Base-by-base conservation (phyloP, 2,888 invertebrate genomes). In the Lepidocyrtoides sp. region DNA sequence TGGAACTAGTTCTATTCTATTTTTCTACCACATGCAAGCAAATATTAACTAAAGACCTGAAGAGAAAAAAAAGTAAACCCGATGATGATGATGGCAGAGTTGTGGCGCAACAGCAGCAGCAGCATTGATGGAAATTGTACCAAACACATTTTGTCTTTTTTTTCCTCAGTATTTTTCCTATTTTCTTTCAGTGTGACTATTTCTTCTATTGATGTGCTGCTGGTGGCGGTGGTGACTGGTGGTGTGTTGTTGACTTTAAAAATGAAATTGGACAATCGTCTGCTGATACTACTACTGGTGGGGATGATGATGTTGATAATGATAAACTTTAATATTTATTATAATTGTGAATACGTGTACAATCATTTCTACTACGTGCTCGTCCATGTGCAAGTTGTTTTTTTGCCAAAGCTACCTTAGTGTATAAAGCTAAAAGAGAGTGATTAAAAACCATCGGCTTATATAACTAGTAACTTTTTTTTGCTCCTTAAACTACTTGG, bases 1-100 rank as follows among this genome's bases (percentile, higher is more conserved):
- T 60, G 72, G 85, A 85, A 85, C 85, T 57, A 85, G 85, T 85
- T 85, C 85, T 85, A 77, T 72, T 12, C 10, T n/a, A 36, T 36
- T 36, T 4, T 54, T 54, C 54, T 54, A 54, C 1, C 2, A 3
- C 17, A 17, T 17, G 29, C 0, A 14, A 8, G n/a, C n/a, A n/a
- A n/a, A n/a, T n/a, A n/a, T n/a, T n/a, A n/a, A n/a, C n/a, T n/a
- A 26, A 5, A 26, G 44, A 72, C 7, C 48, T 48, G 44, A 2
- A 44, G 48, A 75, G 48, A 75, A n/a, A 75, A 36, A 41, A 41
- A 20, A 41, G 69, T 12, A 48, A 26, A 48, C 7, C n/a, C 17
- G n/a, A 20, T 23, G 1, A 5, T 57, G 57, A 10, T 57, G 57
- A 20, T 57, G 20, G 57, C 51, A 51, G n/a, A n/a, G n/a, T 36